Base-by-base conservation (phyloP, 35 echinoderm and acorn worm genomes). In the Apostichopus parvimensis region DNA sequence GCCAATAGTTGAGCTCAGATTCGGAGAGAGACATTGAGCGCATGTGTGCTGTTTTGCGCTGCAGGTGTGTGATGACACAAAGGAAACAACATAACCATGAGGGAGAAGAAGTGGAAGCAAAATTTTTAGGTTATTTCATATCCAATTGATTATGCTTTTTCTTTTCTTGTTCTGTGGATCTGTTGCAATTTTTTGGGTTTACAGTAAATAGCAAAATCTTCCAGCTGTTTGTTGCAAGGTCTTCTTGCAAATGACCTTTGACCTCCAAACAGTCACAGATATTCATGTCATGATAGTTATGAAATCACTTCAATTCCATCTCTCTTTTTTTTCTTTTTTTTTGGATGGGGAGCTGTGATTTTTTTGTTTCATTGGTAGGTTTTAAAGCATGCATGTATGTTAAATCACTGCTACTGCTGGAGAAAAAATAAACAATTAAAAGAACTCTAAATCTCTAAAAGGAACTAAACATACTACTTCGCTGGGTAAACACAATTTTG, bases 1-100 rank as follows among this genome's bases (percentile, higher is more conserved):
- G 96, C 96, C 96, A 98, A 95, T 98, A 95, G 87, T 94, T 92
- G 21, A 98, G 96, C 92, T 98, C 91, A 18, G 96, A 95, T 90
- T 98, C 96, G 13, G 96, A 98, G 17, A 98, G 94, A 52, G 96
- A 98, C 92, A 98, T 95, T 76, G 96, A 95, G 87, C 96, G 96
- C 72, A 91, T 98, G 92, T 98, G 92, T 45, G 90, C 93, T 55
- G 80, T 73, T 79, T 93, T 95, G 62, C 72, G 89, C 94, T 95
- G 93, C 53, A 55, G 59, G 81, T 84, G 57, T 84, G 54, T 58
- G 81, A 84, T 58, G 81, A 9, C 14, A 22, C 34, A 58, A 84
- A 4, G 56, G n/a, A 84, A 84, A 83, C 12, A 65, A 94, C 79
- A 86, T 7, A 77, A 77, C 59, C 17, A 53, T 62, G 90, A 54